Percentiles rank a stretch among this genome's conserved stretches.
phyloP scores from a whole-genome alignment of 23 tunicate genomes.

The Oikopleura albicans region DNA sequence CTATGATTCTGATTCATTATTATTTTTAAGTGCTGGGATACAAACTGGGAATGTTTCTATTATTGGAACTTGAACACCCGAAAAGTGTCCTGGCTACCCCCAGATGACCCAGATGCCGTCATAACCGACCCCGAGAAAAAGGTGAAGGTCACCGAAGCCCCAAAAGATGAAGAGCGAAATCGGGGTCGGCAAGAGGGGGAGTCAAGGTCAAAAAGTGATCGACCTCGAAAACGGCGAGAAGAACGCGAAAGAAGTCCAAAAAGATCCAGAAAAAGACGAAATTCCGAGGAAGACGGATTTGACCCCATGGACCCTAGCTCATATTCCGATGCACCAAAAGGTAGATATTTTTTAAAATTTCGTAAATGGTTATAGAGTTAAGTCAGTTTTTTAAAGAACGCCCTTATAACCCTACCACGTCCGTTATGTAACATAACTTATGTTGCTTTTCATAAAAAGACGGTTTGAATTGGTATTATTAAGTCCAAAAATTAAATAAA shows the following conservation, averaged over 20 bases:
- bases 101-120: slow-evolving; percentile 60
- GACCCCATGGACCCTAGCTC: slow-evolving; percentile 99
- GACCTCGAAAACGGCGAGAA: background rate
- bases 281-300: slow-evolving; percentile 32
- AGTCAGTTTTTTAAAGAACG: too few species aligned
- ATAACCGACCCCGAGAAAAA: slow-evolving; percentile 44
- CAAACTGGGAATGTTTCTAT: slow-evolving; percentile 52
- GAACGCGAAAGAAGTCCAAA: slow-evolving; percentile 5
- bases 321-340: slow-evolving; percentile 82
- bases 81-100: slow-evolving; percentile 89
- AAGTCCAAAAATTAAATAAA: background rate
- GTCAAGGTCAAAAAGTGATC: background rate
- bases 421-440: too few species aligned
- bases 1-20: too few species aligned
- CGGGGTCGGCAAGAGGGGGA: slow-evolving; percentile 11
- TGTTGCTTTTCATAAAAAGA: too few species aligned
- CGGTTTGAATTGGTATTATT: too few species aligned
- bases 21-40: slow-evolving; percentile 37
- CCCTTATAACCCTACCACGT: too few species aligned
- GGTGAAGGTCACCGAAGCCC: background rate
- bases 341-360: background rate
- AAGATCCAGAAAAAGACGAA: background rate
- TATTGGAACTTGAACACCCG: slow-evolving; percentile 59
- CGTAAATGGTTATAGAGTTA: slow-evolving; percentile 32
- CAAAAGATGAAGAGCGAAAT: background rate